Percentiles rank a stretch among this genome's conserved stretches.
Conservation (phyloP, 2,888 invertebrate species). For the Cylindroiulus punctatus region DNA sequence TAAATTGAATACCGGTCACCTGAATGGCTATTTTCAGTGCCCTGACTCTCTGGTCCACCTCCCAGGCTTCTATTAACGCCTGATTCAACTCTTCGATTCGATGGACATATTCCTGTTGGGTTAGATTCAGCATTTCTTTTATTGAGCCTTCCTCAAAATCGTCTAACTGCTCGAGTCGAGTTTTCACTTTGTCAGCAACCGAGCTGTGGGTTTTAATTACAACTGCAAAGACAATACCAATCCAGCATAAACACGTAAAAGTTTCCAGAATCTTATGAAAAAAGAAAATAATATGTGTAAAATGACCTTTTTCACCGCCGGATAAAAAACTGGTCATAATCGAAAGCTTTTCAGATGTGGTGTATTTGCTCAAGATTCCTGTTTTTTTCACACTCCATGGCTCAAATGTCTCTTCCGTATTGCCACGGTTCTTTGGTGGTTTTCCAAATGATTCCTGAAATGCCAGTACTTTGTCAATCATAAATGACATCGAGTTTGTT, state of each 20-base stretch:
- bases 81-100: constrained; percentile 91
- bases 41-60: constrained; percentile 92
- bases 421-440: background rate
- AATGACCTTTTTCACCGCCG: constrained; percentile 80
- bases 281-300: background rate
- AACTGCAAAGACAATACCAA: constrained; percentile 67
- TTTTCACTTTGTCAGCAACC: constrained; percentile 86
- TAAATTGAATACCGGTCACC: constrained; percentile 65
- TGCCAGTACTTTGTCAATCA: background rate
- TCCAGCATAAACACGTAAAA: background rate
- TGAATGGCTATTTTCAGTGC: constrained; percentile 95
- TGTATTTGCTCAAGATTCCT: constrained; percentile 87
- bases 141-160: constrained; percentile 91
- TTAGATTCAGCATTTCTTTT: constrained; percentile 86
- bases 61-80: constrained; percentile 92
- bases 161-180: constrained; percentile 91
- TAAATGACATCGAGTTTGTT: no score
- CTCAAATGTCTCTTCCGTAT: constrained; percentile 70
- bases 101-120: constrained; percentile 90
- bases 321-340: constrained; percentile 88
- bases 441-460: constrained; percentile 58
- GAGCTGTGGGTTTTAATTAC: constrained; percentile 83
- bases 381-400: constrained; percentile 81
- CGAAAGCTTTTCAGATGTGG: constrained; percentile 91
- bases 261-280: background rate